These are phyloP conservation scores for Phocoena sinus DNA, from an alignment of 2,113 vertebrate species.

Conservation along the genomic window DNA sequence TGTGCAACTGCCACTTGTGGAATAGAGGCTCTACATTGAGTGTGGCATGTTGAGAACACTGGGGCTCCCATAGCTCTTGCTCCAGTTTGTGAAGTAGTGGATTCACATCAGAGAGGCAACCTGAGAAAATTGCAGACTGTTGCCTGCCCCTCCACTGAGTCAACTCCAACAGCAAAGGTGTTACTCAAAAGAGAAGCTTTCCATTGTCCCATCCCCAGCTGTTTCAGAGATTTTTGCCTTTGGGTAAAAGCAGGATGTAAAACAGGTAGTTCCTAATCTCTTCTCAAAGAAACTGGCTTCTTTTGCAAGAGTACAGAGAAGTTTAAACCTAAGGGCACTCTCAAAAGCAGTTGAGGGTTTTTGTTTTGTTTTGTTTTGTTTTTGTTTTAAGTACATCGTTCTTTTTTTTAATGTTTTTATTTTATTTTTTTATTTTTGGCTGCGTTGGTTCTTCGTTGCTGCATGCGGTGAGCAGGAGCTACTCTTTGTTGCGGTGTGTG, in stretches of 20 bases:
- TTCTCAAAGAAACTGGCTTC: background rate
- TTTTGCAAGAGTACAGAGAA: background rate
- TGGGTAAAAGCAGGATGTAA: background rate
- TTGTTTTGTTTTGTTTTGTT: too few relatives aligned
- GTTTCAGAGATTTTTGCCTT: background rate
- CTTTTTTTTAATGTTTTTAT: too few relatives aligned
- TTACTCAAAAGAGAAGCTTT: background rate
- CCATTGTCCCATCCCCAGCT: rapidly evolving
- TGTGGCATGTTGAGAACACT: background rate
- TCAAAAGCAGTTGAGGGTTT: background rate
- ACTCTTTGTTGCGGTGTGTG: rapidly evolving
- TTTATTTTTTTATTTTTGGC: too few relatives aligned
- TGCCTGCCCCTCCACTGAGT: background rate
- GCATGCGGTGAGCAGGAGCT: too few relatives aligned
- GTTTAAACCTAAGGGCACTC: background rate
- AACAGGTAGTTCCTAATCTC: background rate
- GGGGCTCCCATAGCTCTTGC: rapidly evolving
- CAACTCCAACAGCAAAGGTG: background rate
- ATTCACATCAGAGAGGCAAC: background rate
- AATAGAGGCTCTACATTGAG: background rate
- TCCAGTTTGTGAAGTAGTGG: rapidly evolving
- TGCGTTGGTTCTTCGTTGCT: too few relatives aligned
- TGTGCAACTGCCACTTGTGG: background rate
- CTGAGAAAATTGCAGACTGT: background rate
- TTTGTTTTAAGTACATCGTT: too few relatives aligned